Base-by-base conservation (phyloP, 1,140 invertebrate genomes). In the Centruroides vittatus region DNA sequence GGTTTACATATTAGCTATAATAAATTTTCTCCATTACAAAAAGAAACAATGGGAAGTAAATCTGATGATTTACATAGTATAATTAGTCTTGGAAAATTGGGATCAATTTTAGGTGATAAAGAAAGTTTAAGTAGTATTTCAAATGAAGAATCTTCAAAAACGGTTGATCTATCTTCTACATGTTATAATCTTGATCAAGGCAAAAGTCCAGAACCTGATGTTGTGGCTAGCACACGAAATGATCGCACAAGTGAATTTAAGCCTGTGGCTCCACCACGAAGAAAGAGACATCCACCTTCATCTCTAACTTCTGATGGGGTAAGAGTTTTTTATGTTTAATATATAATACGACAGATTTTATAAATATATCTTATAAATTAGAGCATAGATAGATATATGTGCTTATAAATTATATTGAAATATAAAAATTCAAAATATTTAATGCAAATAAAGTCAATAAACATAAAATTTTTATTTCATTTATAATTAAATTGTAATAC, bases 171-270 rank as follows among this genome's bases (percentile, higher is more conserved):
- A 11, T 55, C 62, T 35, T 58, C 57, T 50, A 61, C 54, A 34
- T 60, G 60, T 47, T 65, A 53, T 52, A 55, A 57, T 12, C 59
- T 47, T 60, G 59, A 60, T 47, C 61, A 41, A 7, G 54, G 59
- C 47, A 63, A 61, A 50, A 57, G 60, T 55, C 56, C 64, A 47
- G 90, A 94, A 73, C 91, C 91, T 35, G 92, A 96, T 76, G 86
- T 96, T 66, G 90, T 96, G 62, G 88, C 89, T 55, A 94, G 91
- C 74, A 92, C 91, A 59, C 94, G 94, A 76, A 81, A 80, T 63
- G 58, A 41, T 41, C 41, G 41, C 41, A 41, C 41, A 41, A 67
- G 23, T 50, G 70, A 70, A 35, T 65, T 23, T 58, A 65, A 54
- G 63, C 86, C 89, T 5, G 77, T 90, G 50, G 88, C 89, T 48